Percentiles rank a stretch among this genome's conserved stretches.
Evolutionary conservation across 2,888 invertebrate species (phyloP).

Genomic region (Heliconius erato): DNA sequence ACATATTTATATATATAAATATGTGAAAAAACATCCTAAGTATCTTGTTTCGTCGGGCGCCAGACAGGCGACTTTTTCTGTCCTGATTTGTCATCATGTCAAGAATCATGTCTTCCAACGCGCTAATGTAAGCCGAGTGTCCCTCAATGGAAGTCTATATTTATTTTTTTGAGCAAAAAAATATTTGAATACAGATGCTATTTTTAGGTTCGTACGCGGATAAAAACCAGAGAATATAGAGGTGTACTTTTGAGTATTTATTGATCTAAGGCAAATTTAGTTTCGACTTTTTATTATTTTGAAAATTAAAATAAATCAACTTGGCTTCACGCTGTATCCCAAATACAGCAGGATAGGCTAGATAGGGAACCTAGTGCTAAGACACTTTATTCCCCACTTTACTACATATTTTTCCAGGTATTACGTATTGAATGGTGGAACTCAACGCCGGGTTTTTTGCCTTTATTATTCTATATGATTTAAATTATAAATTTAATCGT

Average conservation of each 20-base stretch:
- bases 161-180: not conserved
- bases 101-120: constrained; percentile 16
- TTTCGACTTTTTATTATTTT: no score
- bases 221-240: not conserved
- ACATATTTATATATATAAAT: no score
- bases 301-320: not conserved
- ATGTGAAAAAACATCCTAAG: not conserved
- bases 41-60: constrained; percentile 24
- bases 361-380: no score
- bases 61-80: constrained; percentile 35
- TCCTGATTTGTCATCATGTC: constrained; percentile 18
- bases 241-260: no score
- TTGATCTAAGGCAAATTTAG: not conserved
- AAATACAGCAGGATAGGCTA: not conserved
- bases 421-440: not conserved
- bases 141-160: not conserved
- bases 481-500: not conserved
- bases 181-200: not conserved
- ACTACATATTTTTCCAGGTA: not conserved
- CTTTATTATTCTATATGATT: not conserved
- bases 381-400: not conserved
- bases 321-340: not conserved
- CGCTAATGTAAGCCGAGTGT: not conserved
- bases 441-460: not conserved
- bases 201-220: not conserved